phyloP scores from a whole-genome alignment of 1,140 invertebrate species.

The Diplogasteroides magnus region DNA sequence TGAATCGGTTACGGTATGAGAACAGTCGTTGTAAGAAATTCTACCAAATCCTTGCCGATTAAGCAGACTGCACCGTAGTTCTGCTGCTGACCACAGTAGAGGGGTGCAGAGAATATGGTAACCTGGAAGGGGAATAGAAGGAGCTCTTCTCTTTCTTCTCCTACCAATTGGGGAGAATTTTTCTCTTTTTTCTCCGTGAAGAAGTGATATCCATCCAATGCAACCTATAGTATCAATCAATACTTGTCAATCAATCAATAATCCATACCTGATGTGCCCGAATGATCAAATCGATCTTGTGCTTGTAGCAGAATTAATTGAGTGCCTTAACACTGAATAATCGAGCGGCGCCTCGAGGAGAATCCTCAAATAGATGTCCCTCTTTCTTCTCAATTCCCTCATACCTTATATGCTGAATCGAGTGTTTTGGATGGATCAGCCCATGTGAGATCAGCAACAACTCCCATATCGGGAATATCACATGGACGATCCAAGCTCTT shows the following conservation, averaged over 20 bases:
- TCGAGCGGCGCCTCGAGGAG: slow-evolving; percentile 59
- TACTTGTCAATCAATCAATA: too few species aligned
- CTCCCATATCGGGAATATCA: slow-evolving; percentile 41
- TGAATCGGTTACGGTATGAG: too few species aligned
- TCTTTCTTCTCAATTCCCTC: slow-evolving; percentile 78
- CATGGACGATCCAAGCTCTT: slow-evolving; percentile 38
- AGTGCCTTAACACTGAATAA: slow-evolving; percentile 37
- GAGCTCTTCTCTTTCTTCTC: not conserved
- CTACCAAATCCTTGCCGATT: too few species aligned
- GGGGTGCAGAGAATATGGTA: slow-evolving; percentile 31
- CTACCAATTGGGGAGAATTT: too few species aligned
- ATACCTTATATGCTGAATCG: too few species aligned
- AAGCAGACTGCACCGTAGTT: not conserved
- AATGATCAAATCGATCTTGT: slow-evolving; percentile 39
- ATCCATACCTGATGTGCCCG: slow-evolving; percentile 52
- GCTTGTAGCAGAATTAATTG: slow-evolving; percentile 25
- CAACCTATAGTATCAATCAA: slow-evolving; percentile 52
- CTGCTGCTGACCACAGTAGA: slow-evolving; percentile 28
- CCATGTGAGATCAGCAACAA: slow-evolving; percentile 27
- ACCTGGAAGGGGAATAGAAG: slow-evolving; percentile 3
- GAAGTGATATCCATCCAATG: slow-evolving; percentile 64
- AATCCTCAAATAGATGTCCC: slow-evolving; percentile 61
- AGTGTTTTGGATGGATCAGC: too few species aligned
- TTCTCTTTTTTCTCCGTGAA: slow-evolving; percentile 48
- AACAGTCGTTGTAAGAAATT: too few species aligned